phyloP scores from a whole-genome alignment of 2,797 vertebrate species.

The Manis pentadactyla region DNA sequence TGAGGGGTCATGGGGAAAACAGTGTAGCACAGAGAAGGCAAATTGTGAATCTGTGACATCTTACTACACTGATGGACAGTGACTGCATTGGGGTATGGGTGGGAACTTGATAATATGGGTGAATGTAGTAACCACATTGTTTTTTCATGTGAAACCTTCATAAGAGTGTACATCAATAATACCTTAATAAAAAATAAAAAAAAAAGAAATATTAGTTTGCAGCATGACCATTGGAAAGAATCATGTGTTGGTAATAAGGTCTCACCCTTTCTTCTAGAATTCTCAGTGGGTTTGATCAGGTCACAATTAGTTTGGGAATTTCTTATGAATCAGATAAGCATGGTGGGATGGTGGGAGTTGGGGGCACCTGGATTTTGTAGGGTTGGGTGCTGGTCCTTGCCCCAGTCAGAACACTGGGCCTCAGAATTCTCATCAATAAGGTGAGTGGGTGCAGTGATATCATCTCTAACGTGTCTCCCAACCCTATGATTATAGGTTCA shows the following conservation, averaged over 20 bases:
- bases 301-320: neutral
- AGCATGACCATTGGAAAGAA: neutral
- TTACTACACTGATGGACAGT: no score
- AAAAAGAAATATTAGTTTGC: neutral
- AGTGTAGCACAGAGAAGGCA: no score
- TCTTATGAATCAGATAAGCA: neutral
- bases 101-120: no score
- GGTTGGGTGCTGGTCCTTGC: neutral
- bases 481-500: neutral
- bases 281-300: neutral
- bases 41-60: no score
- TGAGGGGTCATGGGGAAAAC: no score
- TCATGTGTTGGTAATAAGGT: neutral
- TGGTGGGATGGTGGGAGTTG: rapidly evolving
- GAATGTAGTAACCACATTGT: no score
- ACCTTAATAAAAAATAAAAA: no score
- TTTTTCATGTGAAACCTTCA: no score
- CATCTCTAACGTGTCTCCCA: neutral
- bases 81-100: no score
- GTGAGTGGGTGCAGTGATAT: neutral
- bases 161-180: no score
- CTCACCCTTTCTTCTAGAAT: neutral
- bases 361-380: neutral
- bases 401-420: rapidly evolving
- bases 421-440: rapidly evolving